Base-by-base conservation (phyloP, 2,888 invertebrate genomes). In the Pseudoips prasinana region DNA sequence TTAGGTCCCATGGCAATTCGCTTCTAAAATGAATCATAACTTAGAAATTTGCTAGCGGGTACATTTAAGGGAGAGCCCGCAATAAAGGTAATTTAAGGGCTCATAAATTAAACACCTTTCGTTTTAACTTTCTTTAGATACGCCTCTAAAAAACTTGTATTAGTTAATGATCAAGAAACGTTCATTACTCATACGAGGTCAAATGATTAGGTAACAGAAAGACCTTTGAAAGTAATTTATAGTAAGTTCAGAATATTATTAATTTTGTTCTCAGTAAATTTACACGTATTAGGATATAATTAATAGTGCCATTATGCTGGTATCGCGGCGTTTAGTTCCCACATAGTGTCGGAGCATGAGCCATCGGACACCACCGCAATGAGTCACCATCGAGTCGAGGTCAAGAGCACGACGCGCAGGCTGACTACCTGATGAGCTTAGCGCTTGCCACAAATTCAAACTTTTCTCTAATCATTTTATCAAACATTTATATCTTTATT, bases 371-470 rank as follows among this genome's bases (percentile, higher is more conserved):
- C 48, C 45, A 51, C 54, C 44, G 62, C 62, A 49, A 56, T 85
- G 85, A 84, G 59, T 86, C 81, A 80, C 60, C 64, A 64, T 48
- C 48, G 55, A 48, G 50, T 65, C 60, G 78, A 69, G 87, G 85
- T 87, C 86, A 87, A 87, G 85, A 84, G 75, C 86, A 81, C 76
- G 72, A 63, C 57, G 56, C 66, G 65, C 61, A 59, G 63, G 40
- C 60, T 60, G 74, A 72, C 76, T 78, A 68, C 73, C 73, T 77
- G 76, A 80, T 75, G 77, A 76, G 74, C 58, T 69, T 70, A 59
- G 65, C 67, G 73, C 63, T 66, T 75, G 78, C 72, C 79, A 64
- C 74, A 75, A 79, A 62, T 49, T 58, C 20, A 14, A 5, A 5
- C 7, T 20, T 20, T 20, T n/a, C 20, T 20, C 14, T 3, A 14